Conservation (phyloP, 2,113 vertebrate genomes). For the Bos indicus region DNA sequence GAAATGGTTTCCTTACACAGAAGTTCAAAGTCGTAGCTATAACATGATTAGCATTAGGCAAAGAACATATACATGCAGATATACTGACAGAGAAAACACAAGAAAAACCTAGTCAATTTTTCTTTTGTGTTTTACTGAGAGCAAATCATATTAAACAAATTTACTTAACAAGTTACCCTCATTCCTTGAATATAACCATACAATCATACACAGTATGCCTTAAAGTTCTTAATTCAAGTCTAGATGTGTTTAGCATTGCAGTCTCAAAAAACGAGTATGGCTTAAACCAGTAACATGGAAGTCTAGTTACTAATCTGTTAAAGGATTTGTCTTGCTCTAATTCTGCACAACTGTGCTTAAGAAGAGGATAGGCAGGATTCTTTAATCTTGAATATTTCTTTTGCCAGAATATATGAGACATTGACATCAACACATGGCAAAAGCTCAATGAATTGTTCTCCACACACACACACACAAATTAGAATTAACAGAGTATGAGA, state of each 20-base stretch:
- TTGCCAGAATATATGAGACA: neutral
- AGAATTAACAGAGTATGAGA: neutral
- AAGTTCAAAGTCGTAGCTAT: neutral
- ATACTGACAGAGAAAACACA: neutral
- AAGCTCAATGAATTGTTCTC: neutral
- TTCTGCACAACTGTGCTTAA: neutral
- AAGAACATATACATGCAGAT: neutral
- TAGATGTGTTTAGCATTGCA: neutral
- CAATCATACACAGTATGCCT: neutral
- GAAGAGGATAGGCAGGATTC: neutral
- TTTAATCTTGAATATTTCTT: neutral
- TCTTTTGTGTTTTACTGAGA: neutral
- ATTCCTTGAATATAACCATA: neutral
- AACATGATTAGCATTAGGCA: neutral
- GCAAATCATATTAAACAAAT: neutral
- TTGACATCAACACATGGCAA: neutral
- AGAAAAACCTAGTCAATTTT: neutral
- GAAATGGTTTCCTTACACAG: neutral
- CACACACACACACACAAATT: neutral
- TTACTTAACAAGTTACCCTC: neutral
- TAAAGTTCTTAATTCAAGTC: conserved; percentile 13
- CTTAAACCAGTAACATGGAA: neutral
- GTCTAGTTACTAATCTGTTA: neutral
- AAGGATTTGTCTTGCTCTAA: neutral
- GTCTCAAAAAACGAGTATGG: neutral